Percentiles rank a stretch among this genome's conserved stretches.
Conservation (phyloP, 2,888 invertebrate species). For the Crepidodera aurea region DNA sequence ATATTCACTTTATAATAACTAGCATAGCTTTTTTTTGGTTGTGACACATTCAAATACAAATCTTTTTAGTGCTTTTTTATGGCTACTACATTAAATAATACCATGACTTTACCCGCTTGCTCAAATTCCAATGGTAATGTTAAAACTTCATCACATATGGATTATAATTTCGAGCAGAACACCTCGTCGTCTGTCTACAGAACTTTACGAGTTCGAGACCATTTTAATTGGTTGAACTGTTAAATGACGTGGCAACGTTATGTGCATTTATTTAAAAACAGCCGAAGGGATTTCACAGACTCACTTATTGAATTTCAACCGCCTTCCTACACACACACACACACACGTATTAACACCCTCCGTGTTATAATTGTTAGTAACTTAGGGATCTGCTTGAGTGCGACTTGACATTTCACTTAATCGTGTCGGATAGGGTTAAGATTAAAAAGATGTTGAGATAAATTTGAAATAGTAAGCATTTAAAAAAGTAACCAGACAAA, state of each 20-base stretch:
- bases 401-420: constrained; percentile 8
- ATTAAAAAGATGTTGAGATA: too few relatives aligned
- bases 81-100: too few relatives aligned
- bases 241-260: constrained; percentile 39
- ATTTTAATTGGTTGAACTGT: constrained; percentile 41
- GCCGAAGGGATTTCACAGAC: constrained; percentile 36
- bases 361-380: constrained; percentile 31
- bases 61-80: too few relatives aligned
- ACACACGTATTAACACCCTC: constrained; percentile 37
- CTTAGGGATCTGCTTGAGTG: neutral
- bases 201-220: constrained; percentile 40
- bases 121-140: constrained; percentile 13
- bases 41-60: too few relatives aligned
- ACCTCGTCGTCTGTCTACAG: constrained; percentile 25
- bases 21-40: too few relatives aligned
- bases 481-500: too few relatives aligned
- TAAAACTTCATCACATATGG: constrained; percentile 37
- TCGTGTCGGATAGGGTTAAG: too few relatives aligned
- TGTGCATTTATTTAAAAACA: constrained; percentile 43
- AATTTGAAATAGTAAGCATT: too few relatives aligned
- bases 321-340: constrained; percentile 15
- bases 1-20: too few relatives aligned
- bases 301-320: constrained; percentile 39
- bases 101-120: too few relatives aligned
- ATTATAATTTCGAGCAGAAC: constrained; percentile 25